phyloP scores from a whole-genome alignment of 1,140 invertebrate genomes.

The Pogonomyrmex californicus region DNA sequence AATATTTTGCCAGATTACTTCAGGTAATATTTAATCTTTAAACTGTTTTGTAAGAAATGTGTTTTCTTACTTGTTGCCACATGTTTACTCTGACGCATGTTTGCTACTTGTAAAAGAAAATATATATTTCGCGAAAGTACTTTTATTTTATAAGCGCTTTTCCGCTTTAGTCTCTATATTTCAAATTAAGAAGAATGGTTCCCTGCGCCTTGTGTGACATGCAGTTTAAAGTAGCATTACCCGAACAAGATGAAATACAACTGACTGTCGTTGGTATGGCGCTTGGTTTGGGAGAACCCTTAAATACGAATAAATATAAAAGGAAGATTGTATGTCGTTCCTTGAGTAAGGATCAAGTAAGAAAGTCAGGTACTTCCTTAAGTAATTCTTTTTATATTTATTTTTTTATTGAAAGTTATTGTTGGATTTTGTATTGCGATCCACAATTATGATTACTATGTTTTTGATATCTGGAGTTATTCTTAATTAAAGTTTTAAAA shows the following conservation, averaged over 20 bases:
- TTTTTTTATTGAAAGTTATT: slow-evolving; percentile 26
- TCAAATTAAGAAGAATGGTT: slow-evolving; percentile 94
- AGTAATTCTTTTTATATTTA: background rate
- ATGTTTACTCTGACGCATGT: background rate
- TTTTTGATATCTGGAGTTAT: background rate
- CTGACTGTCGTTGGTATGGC: slow-evolving; percentile 93
- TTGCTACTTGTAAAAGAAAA: background rate
- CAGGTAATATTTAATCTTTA: slow-evolving; percentile 84
- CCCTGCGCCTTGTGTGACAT: slow-evolving; percentile 94
- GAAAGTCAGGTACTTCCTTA: slow-evolving; percentile 76
- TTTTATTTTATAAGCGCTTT: background rate
- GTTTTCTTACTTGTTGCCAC: background rate
- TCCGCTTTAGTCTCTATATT: slow-evolving; percentile 92
- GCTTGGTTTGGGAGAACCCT: slow-evolving; percentile 89
- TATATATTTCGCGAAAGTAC: background rate
- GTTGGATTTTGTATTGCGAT: slow-evolving; percentile 1
- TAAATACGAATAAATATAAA: slow-evolving; percentile 84
- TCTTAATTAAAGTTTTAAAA: background rate
- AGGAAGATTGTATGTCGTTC: slow-evolving; percentile 81
- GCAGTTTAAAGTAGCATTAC: slow-evolving; percentile 93
- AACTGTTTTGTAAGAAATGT: background rate
- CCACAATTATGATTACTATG: background rate
- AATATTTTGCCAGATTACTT: slow-evolving; percentile 90
- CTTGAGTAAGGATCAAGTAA: slow-evolving; percentile 83
- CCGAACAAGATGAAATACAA: slow-evolving; percentile 96